A percentile compares a stretch with the other conserved stretches of the same genome.
Evolutionary conservation across 2,113 vertebrate genomes (phyloP).

Genomic region (Zeus faber): DNA sequence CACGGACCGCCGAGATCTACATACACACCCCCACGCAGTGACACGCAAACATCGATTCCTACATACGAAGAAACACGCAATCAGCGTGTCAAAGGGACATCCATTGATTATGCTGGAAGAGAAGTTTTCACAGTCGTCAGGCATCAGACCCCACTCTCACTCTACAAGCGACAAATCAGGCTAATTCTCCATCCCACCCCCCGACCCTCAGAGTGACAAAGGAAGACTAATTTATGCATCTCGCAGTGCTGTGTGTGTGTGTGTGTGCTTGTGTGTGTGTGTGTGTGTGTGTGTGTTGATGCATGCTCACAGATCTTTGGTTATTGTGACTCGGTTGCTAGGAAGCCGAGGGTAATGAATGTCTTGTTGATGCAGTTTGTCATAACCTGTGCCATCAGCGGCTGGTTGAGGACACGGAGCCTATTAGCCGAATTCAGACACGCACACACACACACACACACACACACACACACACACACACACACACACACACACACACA

Average conservation of each 20-base stretch:
- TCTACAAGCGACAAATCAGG: conserved; percentile 40
- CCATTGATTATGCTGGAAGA: conserved; percentile 38
- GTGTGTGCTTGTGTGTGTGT: background rate
- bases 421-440: conserved; percentile 62
- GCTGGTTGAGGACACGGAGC: conserved; percentile 43
- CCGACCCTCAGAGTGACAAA: conserved; percentile 51
- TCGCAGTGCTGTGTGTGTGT: conserved; percentile 20
- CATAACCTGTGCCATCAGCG: conserved; percentile 54
- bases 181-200: conserved; percentile 41
- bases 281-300: conserved; percentile 34
- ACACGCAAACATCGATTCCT: background rate
- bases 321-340: conserved; percentile 64
- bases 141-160: conserved; percentile 15
- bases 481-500: background rate
- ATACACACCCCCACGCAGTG: background rate
- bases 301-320: too few species aligned
- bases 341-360: conserved; percentile 63
- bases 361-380: conserved; percentile 66
- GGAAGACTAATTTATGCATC: conserved; percentile 61
- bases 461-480: background rate
- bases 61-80: conserved; percentile 11
- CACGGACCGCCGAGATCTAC: background rate
- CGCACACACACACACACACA: background rate
- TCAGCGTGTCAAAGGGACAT: background rate
- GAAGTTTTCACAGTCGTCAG: conserved; percentile 41